phyloP scores from a whole-genome alignment of 2,888 invertebrate species.

The Eumacrocentrus americanus region DNA sequence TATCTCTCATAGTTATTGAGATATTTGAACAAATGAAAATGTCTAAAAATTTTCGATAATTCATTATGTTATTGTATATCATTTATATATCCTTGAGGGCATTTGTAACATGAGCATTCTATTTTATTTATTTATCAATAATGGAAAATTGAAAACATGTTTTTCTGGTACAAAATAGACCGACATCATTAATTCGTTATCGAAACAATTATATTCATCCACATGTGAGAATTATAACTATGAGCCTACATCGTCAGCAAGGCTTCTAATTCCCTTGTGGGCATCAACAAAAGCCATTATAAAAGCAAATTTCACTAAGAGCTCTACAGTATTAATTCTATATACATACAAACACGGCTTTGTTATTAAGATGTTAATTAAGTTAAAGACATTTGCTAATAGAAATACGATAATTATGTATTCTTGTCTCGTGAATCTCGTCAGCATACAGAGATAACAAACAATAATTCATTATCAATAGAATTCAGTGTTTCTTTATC shows the following conservation, averaged over 20 bases:
- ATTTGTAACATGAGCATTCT: no score
- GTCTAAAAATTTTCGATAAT: no score
- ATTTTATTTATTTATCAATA: background rate
- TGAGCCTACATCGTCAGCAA: background rate
- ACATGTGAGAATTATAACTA: no score
- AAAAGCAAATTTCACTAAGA: background rate
- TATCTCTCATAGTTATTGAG: no score
- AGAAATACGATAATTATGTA: no score
- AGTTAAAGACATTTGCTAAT: no score
- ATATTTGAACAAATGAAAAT: no score
- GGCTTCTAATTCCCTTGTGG: background rate
- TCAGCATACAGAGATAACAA: no score
- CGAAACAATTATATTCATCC: no score
- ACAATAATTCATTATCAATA: background rate
- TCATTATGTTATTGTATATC: no score
- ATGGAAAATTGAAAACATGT: background rate
- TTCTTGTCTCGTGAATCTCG: no score
- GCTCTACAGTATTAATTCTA: background rate
- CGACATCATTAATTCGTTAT: background rate
- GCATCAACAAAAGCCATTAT: background rate
- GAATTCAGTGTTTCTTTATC: background rate
- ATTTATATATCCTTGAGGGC: no score
- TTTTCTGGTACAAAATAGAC: background rate
- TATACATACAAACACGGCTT: background rate
- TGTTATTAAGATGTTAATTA: background rate